Evolutionary conservation across 2,888 invertebrate species (phyloP).

Genomic region (Leptopilina syphax): DNA sequence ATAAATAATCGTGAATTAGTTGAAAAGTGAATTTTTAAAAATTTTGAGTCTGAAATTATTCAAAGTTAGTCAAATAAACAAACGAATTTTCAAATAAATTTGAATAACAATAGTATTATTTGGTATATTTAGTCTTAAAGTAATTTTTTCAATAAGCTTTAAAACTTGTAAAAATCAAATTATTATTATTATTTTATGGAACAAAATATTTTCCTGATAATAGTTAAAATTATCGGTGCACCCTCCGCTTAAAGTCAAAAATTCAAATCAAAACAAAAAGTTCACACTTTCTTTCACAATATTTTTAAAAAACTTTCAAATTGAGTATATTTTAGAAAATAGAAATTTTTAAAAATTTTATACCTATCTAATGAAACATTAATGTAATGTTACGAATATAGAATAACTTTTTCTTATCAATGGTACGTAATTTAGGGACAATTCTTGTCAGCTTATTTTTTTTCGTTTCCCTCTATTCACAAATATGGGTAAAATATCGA

Average conservation of each 20-base stretch:
- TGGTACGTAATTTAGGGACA: conserved; percentile 1
- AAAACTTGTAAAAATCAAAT: too few species aligned
- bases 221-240: too few species aligned
- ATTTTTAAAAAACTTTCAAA: neutral
- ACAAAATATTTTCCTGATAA: too few species aligned
- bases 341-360: neutral
- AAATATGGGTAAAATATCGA: too few species aligned
- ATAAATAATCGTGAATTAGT: too few species aligned
- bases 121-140: too few species aligned
- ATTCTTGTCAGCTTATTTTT: neutral
- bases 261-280: neutral
- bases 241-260: neutral
- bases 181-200: too few species aligned
- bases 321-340: neutral
- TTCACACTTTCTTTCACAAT: neutral
- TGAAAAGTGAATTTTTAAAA: neutral
- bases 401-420: neutral
- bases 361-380: conserved; percentile 10
- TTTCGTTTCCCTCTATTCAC: neutral
- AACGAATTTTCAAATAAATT: too few species aligned
- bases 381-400: conserved; percentile 6
- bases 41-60: neutral
- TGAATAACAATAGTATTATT: too few species aligned
- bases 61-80: too few species aligned
- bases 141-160: too few species aligned